Evolutionary conservation across 2,888 invertebrate species (phyloP).

Genomic region (Bedellia somnulentella): DNA sequence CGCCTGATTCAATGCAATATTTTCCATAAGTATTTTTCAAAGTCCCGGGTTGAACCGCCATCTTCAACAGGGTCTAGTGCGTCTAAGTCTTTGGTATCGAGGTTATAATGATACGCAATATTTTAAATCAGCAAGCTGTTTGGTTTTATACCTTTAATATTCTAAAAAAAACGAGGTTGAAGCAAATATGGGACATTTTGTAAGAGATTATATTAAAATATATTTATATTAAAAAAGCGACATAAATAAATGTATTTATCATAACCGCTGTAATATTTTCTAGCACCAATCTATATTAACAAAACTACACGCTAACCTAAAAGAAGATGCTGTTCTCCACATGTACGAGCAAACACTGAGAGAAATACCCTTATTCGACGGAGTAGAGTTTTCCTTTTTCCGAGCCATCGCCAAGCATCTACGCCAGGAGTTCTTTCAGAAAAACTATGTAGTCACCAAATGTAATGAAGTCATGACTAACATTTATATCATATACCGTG

Average conservation of each 20-base stretch:
- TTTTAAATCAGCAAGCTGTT: too few relatives aligned
- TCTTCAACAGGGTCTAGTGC: too few relatives aligned
- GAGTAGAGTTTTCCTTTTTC: slow-evolving; percentile 54
- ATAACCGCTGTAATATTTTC: too few relatives aligned
- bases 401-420: slow-evolving; percentile 54
- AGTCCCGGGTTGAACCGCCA: too few relatives aligned
- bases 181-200: too few relatives aligned
- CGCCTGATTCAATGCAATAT: too few relatives aligned
- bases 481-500: slow-evolving; percentile 50
- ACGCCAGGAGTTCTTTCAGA: slow-evolving; percentile 40
- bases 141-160: too few relatives aligned
- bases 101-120: too few relatives aligned
- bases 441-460: slow-evolving; percentile 44
- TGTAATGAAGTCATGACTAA: slow-evolving; percentile 38
- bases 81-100: too few relatives aligned
- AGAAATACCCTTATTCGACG: slow-evolving; percentile 55
- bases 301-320: slow-evolving; percentile 52
- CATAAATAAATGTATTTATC: slow-evolving; percentile 11
- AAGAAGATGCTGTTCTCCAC: slow-evolving; percentile 54
- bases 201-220: too few relatives aligned
- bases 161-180: too few relatives aligned
- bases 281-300: slow-evolving; percentile 49
- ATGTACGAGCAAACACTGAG: slow-evolving; percentile 55
- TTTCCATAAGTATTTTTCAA: background rate
- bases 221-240: too few relatives aligned